These are phyloP conservation scores for Oryzias woworae DNA, from an alignment of 2,113 vertebrate species.

Conservation along the genomic window DNA sequence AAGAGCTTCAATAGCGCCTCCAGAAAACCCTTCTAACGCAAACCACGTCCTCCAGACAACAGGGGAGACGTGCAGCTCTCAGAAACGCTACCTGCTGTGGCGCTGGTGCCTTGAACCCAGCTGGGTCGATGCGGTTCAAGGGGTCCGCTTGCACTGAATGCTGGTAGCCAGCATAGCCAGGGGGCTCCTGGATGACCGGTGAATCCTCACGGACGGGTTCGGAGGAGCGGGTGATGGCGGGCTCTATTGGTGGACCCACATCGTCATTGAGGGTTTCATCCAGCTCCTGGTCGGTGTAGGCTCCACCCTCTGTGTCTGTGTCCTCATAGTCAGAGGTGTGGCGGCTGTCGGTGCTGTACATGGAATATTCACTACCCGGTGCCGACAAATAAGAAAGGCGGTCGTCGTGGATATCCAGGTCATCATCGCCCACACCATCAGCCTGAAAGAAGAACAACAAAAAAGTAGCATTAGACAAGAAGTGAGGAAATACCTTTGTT, in stretches of 20 bases:
- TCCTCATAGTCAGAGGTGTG: constrained; percentile 99
- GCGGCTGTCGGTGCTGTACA: constrained; percentile 99
- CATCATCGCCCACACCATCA: constrained; percentile 94
- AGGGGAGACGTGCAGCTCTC: constrained; percentile 75
- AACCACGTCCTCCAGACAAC: constrained; percentile 80
- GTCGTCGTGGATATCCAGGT: constrained; percentile 98
- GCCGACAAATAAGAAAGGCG: constrained; percentile 98
- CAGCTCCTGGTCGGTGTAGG: constrained; percentile 99
- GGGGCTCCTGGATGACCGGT: constrained; percentile 89
- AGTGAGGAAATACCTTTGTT: not conserved
- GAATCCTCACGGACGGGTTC: constrained; percentile 94
- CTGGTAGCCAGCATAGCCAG: constrained; percentile 80
- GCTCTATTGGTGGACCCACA: constrained; percentile 88
- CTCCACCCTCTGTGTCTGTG: constrained; percentile 98
- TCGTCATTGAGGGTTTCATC: constrained; percentile 98
- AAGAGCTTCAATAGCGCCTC: constrained; percentile 70
- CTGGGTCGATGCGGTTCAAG: constrained; percentile 89
- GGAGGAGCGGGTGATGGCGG: constrained; percentile 96
- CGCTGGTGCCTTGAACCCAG: constrained; percentile 87
- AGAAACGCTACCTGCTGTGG: constrained; percentile 91
- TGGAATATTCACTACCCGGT: constrained; percentile 98
- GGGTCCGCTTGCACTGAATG: constrained; percentile 84
- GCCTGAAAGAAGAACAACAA: constrained; percentile 74
- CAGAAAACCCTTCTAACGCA: constrained; percentile 79
- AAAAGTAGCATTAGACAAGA: not conserved